Percentiles rank a stretch among this genome's conserved stretches.
These are phyloP conservation scores for Diachrysia chrysitis DNA, from an alignment of 2,888 invertebrate genomes.

Conservation along the genomic window DNA sequence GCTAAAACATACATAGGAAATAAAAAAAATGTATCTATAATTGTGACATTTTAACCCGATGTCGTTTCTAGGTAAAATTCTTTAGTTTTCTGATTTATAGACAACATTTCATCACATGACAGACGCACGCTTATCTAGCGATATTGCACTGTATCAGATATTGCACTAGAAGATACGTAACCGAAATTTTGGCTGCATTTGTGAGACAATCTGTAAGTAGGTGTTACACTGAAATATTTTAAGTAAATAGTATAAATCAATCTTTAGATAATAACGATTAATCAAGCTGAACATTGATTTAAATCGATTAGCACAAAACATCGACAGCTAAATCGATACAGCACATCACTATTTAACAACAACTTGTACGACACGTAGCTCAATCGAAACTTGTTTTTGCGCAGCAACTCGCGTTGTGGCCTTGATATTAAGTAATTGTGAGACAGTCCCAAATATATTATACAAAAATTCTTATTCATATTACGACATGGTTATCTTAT, in stretches of 20 bases:
- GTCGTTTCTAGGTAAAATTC: no score
- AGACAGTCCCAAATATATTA: constrained; percentile 33
- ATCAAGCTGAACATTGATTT: neutral
- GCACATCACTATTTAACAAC: constrained; percentile 58
- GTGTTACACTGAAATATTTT: no score
- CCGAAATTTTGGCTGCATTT: neutral
- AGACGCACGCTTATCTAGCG: neutral
- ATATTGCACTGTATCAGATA: neutral
- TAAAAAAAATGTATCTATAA: no score
- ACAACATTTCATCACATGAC: no score
- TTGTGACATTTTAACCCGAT: no score
- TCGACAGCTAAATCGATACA: constrained; percentile 37
- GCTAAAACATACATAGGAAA: no score
- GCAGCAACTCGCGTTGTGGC: constrained; percentile 59
- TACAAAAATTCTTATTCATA: constrained; percentile 8
- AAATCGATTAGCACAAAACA: neutral
- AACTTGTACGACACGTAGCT: constrained; percentile 66
- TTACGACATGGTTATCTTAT: neutral
- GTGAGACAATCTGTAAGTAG: no score
- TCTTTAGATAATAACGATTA: neutral
- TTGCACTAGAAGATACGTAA: neutral
- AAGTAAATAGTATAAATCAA: no score
- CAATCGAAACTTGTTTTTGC: constrained; percentile 69
- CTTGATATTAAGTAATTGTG: constrained; percentile 38
- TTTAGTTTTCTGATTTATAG: no score